Conservation (phyloP, 1,140 invertebrate genomes). For the Aphelenchoides fujianensis region DNA sequence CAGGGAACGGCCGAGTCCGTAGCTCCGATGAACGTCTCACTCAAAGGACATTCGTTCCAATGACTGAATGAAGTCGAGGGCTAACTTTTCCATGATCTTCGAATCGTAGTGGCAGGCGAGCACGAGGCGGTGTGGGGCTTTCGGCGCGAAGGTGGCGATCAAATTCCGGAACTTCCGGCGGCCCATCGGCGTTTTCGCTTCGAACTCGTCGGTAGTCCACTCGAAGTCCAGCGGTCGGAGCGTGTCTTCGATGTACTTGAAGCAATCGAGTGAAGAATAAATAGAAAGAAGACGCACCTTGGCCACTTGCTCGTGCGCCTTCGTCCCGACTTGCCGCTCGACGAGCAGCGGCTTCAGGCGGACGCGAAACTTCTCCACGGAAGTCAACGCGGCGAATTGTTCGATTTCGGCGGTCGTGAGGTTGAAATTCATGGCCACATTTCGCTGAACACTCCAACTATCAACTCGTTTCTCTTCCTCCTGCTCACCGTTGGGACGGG, state of each 20-base stretch:
- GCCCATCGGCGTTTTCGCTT: constrained; percentile 48
- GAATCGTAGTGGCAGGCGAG: constrained; percentile 94
- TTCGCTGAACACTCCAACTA: background rate
- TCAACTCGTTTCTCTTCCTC: background rate
- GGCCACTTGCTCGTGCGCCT: constrained; percentile 32
- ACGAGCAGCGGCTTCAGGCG: constrained; percentile 42
- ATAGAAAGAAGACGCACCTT: constrained; percentile 28
- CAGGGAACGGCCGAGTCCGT: constrained; percentile 97
- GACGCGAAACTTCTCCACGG: background rate
- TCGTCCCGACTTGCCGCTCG: constrained; percentile 35
- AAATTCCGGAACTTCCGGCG: constrained; percentile 51
- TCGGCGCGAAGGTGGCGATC: constrained; percentile 68
- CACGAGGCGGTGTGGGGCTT: constrained; percentile 75
- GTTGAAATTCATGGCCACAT: constrained; percentile 2
- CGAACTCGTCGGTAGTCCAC: constrained; percentile 56
- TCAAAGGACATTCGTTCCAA: constrained; percentile 35
- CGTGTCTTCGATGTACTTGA: constrained; percentile 52
- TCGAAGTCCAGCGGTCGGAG: constrained; percentile 49
- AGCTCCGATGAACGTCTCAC: constrained; percentile 78
- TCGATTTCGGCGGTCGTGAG: constrained; percentile 12
- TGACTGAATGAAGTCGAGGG: constrained; percentile 14
- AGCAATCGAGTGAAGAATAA: constrained; percentile 8
- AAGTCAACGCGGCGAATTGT: constrained; percentile 20
- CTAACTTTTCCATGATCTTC: constrained; percentile 67
- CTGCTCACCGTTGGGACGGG: background rate